Conservation (phyloP, 2,113 vertebrate species). For the Calypte anna region DNA sequence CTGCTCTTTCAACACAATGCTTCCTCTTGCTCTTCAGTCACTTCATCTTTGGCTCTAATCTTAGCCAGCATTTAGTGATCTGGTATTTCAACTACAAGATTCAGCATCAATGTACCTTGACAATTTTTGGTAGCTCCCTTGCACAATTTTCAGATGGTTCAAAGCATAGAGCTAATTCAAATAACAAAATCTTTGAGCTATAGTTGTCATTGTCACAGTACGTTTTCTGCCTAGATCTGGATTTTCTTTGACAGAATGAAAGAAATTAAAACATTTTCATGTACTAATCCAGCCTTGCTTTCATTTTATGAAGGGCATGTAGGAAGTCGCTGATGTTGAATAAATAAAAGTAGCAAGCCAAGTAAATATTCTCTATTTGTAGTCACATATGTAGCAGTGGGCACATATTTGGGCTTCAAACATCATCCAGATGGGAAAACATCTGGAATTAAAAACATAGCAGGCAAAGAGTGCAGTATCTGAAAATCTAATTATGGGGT, state of each 20-base stretch:
- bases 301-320: constrained; percentile 9
- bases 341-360: constrained; percentile 29
- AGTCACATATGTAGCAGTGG: constrained; percentile 20
- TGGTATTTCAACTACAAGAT: not conserved
- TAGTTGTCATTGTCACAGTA: not conserved
- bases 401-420: not conserved
- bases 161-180: not conserved
- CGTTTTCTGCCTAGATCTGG: constrained; percentile 5
- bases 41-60: not conserved
- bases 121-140: not conserved
- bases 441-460: constrained; percentile 19
- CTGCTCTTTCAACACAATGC: not conserved
- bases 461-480: not conserved
- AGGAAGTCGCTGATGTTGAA: not conserved
- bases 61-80: not conserved
- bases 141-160: not conserved
- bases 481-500: not conserved
- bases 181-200: not conserved
- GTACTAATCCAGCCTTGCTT: constrained; percentile 16
- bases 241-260: constrained; percentile 2
- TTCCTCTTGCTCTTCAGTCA: not conserved
- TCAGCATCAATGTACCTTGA: not conserved
- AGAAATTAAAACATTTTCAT: constrained; percentile 34
- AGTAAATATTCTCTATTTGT: constrained; percentile 43
- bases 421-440: constrained; percentile 24